phyloP scores from a whole-genome alignment of 2,113 vertebrate species.

The Leptodactylus fuscus region DNA sequence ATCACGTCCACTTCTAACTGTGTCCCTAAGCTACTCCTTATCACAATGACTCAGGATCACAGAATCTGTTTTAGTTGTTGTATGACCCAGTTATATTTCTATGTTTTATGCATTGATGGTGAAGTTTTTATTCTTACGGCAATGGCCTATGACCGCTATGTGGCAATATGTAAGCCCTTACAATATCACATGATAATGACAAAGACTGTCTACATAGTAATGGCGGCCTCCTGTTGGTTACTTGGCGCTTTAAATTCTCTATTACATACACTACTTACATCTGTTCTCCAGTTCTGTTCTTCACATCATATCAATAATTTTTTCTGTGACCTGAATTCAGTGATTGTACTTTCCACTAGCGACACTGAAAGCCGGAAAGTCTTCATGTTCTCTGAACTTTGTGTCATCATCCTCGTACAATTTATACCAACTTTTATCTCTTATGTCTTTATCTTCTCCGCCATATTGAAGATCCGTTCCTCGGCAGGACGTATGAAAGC shows the following conservation, averaged over 20 bases:
- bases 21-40: neutral
- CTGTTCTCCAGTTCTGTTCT: conserved; percentile 60
- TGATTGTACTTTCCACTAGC: conserved; percentile 65
- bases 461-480: no score
- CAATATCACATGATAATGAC: conserved; percentile 54
- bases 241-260: conserved; percentile 48
- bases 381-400: conserved; percentile 55
- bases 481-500: no score
- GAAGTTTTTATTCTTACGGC: conserved; percentile 60
- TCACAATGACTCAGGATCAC: conserved; percentile 24
- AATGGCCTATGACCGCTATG: conserved; percentile 63
- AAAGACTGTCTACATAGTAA: neutral
- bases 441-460: conserved; percentile 54
- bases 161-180: conserved; percentile 61
- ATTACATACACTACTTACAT: conserved; percentile 58
- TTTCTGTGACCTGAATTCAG: conserved; percentile 63
- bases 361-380: conserved; percentile 1
- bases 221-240: conserved; percentile 57
- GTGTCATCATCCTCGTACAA: conserved; percentile 57
- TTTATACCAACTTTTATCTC: conserved; percentile 59
- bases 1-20: neutral
- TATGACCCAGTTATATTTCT: conserved; percentile 61
- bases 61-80: conserved; percentile 57
- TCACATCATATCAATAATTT: conserved; percentile 64
- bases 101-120: conserved; percentile 36